Percentiles rank a stretch among this genome's conserved stretches.
These are phyloP conservation scores for Folsomia manolachei DNA, from an alignment of 2,888 invertebrate genomes.

Conservation along the genomic window DNA sequence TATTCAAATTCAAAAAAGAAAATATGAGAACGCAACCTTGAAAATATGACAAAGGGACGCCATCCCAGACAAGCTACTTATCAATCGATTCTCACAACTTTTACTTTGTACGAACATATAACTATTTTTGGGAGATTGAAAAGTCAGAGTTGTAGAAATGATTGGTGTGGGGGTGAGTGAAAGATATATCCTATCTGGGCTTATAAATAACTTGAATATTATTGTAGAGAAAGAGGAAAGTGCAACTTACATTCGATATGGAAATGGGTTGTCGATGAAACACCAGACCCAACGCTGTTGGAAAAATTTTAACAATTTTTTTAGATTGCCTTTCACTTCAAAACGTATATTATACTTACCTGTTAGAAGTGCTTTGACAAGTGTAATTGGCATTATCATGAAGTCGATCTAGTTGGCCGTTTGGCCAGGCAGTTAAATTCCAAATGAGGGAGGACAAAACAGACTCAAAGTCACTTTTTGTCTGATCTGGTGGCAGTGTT, in stretches of 20 bases:
- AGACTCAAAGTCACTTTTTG: constrained; percentile 83
- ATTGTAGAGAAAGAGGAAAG: constrained; percentile 12
- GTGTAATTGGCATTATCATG: constrained; percentile 79
- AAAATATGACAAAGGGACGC: no score
- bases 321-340: no score
- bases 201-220: no score
- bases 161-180: no score
- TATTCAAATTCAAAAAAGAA: background rate
- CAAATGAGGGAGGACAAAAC: constrained; percentile 82
- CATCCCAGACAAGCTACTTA: no score
- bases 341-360: no score
- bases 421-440: constrained; percentile 83
- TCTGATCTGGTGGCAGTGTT: constrained; percentile 68
- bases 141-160: no score
- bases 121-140: no score
- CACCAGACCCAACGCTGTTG: constrained; percentile 76
- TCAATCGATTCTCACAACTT: no score
- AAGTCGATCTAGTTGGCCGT: constrained; percentile 70
- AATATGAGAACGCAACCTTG: background rate
- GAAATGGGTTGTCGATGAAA: constrained; percentile 78
- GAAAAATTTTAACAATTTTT: no score
- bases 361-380: constrained; percentile 72
- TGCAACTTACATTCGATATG: constrained; percentile 84
- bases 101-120: no score
- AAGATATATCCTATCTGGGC: no score